Base-by-base conservation (phyloP, 2,113 vertebrate species). In the Tamias sibiricus region DNA sequence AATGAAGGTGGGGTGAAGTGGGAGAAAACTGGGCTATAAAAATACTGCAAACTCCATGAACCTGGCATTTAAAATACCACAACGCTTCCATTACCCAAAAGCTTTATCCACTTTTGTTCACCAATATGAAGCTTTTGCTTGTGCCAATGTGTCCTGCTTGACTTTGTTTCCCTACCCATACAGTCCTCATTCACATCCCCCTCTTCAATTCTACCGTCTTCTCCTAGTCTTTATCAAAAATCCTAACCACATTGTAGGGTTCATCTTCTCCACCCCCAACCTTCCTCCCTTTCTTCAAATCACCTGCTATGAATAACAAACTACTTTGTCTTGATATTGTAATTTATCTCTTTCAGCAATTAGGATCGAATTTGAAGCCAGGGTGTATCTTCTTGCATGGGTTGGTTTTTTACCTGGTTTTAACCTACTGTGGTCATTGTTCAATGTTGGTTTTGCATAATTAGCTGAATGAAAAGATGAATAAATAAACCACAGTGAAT, bases 401-500 rank as follows among this genome's bases (percentile, higher is more conserved):
- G 47, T 14, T 37, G 62, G 14, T 54, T 49, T 91, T n/a, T 89
- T 28, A 47, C 22, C 28, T 88, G 47, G 17, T 44, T 92, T 96
- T 91, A 52, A 57, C 68, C 76, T 66, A 94, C 16, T 74, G 22
- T 24, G 74, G 62, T 87, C 66, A 57, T 79, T 79, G 52, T 90
- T 87, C 66, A n/a, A 12, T 82, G 37, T 9, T 84, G 77, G 30
- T 47, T 35, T 37, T 47, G 40, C 47, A 71, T 44, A 77, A 90
- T 57, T 79, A 95, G 47, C 66, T 62, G 66, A 90, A 82, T 47
- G 52, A 84, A 82, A 42, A 79, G 57, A 81, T n/a, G 17, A 87
- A 22, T 52, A 82, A 86, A 88, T 16, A 47, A 95, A 28, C 49
- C 59, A 71, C 37, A 66, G 68, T 86, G 47, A 96, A 35, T 85